Conservation (phyloP, 2,797 vertebrate genomes). For the Thalassophryne amazonica region DNA sequence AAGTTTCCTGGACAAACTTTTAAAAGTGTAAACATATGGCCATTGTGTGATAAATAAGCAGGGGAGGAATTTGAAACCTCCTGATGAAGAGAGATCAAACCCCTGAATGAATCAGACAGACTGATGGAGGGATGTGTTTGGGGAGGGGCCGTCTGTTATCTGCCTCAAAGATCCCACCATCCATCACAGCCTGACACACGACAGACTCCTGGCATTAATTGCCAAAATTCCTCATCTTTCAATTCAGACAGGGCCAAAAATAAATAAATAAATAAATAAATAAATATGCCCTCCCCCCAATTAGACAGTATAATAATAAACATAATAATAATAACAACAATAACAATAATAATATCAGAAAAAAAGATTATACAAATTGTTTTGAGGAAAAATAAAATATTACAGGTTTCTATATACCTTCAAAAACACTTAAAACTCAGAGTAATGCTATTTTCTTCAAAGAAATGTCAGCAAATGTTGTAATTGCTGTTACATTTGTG, state of each 20-base stretch:
- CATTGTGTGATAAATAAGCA: conserved; percentile 25
- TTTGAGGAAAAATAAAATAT: too few relatives aligned
- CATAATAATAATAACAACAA: too few relatives aligned
- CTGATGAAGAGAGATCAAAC: conserved; percentile 33
- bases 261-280: neutral
- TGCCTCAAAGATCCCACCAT: conserved; percentile 65
- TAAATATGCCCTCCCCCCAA: neutral
- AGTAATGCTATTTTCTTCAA: too few relatives aligned
- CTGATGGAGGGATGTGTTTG: conserved; percentile 27
- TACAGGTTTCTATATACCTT: too few relatives aligned
- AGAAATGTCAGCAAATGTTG: too few relatives aligned
- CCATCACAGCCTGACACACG: conserved; percentile 79
- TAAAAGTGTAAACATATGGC: too few relatives aligned
- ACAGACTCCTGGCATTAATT: conserved; percentile 73
- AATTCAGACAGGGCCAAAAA: neutral
- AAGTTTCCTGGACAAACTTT: too few relatives aligned
- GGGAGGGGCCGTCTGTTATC: conserved; percentile 62
- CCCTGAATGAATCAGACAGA: conserved; percentile 32
- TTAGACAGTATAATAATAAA: neutral
- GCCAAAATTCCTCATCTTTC: conserved; percentile 55
- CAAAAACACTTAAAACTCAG: too few relatives aligned
- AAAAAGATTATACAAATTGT: too few relatives aligned
- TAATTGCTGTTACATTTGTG: too few relatives aligned
- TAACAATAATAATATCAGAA: too few relatives aligned
- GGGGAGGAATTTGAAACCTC: conserved; percentile 34